These are phyloP conservation scores for Zophobas atratus DNA, from an alignment of 1,140 invertebrate species.

Conservation along the genomic window DNA sequence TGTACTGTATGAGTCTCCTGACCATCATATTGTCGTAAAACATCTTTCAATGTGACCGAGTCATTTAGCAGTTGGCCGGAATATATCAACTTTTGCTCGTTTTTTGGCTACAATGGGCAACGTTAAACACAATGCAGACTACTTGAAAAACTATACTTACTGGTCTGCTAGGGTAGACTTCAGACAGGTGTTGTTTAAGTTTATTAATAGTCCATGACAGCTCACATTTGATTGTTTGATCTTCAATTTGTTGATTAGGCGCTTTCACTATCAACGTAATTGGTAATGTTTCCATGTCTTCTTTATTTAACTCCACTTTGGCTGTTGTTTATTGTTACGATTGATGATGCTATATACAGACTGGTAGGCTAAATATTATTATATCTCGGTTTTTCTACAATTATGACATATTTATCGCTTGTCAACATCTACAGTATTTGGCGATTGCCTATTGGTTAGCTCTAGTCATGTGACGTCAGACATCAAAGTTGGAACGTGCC, in stretches of 20 bases:
- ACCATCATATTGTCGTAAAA: conserved; percentile 82
- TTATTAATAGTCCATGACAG: conserved; percentile 88
- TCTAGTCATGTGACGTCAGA: conserved; percentile 17
- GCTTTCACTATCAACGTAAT: conserved; percentile 88
- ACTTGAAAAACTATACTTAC: conserved; percentile 72
- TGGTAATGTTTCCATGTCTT: conserved; percentile 69
- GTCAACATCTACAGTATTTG: conserved; percentile 55
- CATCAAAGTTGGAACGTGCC: not conserved
- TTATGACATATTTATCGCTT: conserved; percentile 49
- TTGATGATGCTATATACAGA: conserved; percentile 41
- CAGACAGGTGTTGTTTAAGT: conserved; percentile 86
- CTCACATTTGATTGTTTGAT: conserved; percentile 87
- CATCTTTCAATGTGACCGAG: conserved; percentile 82
- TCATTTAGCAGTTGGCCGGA: conserved; percentile 90
- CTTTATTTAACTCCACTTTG: conserved; percentile 52
- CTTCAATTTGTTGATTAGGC: conserved; percentile 90
- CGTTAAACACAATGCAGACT: not conserved
- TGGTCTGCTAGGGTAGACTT: conserved; percentile 91
- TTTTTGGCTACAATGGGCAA: conserved; percentile 75
- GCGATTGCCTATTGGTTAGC: conserved; percentile 46
- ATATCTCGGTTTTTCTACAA: conserved; percentile 29
- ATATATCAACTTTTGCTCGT: conserved; percentile 92
- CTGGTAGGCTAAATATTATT: conserved; percentile 39
- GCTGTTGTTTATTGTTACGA: conserved; percentile 29
- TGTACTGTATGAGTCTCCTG: conserved; percentile 85